These are phyloP conservation scores for Leucania comma DNA, from an alignment of 2,888 invertebrate species.

Conservation along the genomic window DNA sequence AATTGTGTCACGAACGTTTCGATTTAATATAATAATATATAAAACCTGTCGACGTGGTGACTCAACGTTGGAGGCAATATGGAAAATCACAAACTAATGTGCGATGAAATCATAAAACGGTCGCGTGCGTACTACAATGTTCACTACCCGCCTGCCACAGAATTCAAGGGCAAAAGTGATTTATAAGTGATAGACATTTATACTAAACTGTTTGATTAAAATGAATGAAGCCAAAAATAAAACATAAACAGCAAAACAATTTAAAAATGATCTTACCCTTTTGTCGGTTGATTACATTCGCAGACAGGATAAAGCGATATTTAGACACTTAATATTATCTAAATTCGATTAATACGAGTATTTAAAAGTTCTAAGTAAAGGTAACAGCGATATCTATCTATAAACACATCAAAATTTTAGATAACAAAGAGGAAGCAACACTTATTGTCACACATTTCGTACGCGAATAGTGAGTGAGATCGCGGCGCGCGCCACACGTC, in stretches of 20 bases:
- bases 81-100: conserved; percentile 75
- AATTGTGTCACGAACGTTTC: conserved; percentile 29
- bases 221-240: conserved; percentile 41
- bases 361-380: conserved; percentile 59
- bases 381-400: conserved; percentile 66
- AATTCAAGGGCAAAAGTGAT: conserved; percentile 66
- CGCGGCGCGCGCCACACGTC: conserved; percentile 79
- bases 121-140: conserved; percentile 71
- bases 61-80: conserved; percentile 71
- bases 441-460: conserved; percentile 90
- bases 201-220: conserved; percentile 30
- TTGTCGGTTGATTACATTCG: conserved; percentile 68
- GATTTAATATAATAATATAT: conserved; percentile 38
- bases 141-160: conserved; percentile 61
- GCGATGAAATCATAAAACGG: conserved; percentile 69
- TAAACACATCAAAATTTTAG: conserved; percentile 80
- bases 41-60: conserved; percentile 68
- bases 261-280: conserved; percentile 70
- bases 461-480: conserved; percentile 77
- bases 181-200: conserved; percentile 29
- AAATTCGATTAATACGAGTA: conserved; percentile 34
- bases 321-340: conserved; percentile 62
- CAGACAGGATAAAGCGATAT: conserved; percentile 62
- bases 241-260: conserved; percentile 41
- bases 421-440: conserved; percentile 89